A percentile compares a stretch with the other conserved stretches of the same genome.
phyloP scores from a whole-genome alignment of 2,797 vertebrate genomes.

The Microctenopoma lineatum region DNA sequence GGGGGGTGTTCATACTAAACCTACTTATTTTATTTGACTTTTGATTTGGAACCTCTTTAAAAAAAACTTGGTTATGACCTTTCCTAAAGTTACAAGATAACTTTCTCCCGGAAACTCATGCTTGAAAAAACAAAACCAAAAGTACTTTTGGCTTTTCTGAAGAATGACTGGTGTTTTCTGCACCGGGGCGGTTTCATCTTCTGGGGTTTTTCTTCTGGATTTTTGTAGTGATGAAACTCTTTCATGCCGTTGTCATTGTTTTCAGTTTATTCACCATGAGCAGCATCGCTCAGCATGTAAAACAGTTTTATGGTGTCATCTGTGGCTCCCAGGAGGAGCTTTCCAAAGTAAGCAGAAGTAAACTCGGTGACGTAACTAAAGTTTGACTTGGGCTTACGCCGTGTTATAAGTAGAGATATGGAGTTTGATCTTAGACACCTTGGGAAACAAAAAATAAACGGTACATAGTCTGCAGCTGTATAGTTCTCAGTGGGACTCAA shows the following conservation, averaged over 20 bases:
- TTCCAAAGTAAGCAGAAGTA: background rate
- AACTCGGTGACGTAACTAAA: background rate
- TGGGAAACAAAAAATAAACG: no score
- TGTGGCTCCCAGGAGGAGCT: background rate
- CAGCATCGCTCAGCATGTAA: background rate
- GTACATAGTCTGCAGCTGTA: no score
- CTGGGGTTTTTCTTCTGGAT: background rate
- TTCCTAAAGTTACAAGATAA: background rate
- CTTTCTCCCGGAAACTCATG: background rate
- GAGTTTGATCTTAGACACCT: no score
- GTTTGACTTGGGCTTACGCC: no score
- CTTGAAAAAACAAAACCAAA: slow-evolving; percentile 46
- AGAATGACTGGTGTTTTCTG: background rate
- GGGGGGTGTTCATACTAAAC: slow-evolving; percentile 12
- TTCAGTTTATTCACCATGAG: background rate
- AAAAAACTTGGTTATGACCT: background rate
- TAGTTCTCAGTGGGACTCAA: no score
- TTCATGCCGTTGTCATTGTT: background rate
- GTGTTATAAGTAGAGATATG: no score
- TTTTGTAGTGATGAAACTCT: slow-evolving; percentile 12
- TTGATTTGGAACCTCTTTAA: background rate
- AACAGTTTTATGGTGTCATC: background rate
- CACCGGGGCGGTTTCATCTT: background rate
- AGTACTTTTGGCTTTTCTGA: slow-evolving; percentile 5
- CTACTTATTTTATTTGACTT: background rate